Percentiles rank a stretch among this genome's conserved stretches.
phyloP scores from a whole-genome alignment of 2,797 vertebrate genomes.

The Mionectes olivaceus region DNA sequence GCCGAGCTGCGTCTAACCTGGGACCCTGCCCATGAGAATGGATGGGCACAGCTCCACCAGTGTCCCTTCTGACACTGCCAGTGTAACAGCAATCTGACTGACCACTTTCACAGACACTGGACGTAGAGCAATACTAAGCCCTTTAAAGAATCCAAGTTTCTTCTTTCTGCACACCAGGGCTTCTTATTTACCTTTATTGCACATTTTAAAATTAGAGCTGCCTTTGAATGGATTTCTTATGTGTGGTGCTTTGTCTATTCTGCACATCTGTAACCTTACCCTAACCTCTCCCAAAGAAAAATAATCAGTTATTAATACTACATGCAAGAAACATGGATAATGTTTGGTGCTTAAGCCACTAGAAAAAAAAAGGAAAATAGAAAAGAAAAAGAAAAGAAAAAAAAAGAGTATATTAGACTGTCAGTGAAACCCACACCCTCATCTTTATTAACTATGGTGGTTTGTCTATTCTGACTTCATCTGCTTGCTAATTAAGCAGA shows the following conservation, averaged over 20 bases:
- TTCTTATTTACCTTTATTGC: not conserved
- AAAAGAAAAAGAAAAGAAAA: not conserved
- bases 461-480: slow-evolving; percentile 61
- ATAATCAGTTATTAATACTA: not conserved
- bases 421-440: slow-evolving; percentile 21
- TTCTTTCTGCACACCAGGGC: not conserved
- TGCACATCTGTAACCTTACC: not conserved
- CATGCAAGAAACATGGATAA: not conserved
- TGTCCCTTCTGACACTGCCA: rapidly evolving
- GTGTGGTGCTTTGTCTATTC: not conserved
- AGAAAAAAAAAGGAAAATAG: not conserved
- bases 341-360: not conserved
- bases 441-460: slow-evolving; percentile 24
- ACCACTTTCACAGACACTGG: rapidly evolving
- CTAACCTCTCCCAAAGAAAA: not conserved
- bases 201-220: not conserved
- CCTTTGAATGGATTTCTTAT: not conserved
- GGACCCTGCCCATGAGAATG: not conserved
- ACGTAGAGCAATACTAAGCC: rapidly evolving
- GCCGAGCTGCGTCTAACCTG: rapidly evolving
- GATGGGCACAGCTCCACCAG: not conserved
- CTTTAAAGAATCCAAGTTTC: not conserved
- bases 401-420: not conserved
- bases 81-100: rapidly evolving
- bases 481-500: slow-evolving; percentile 71